Conservation (phyloP, 2,888 invertebrate genomes). For the Octodonta nipae region DNA sequence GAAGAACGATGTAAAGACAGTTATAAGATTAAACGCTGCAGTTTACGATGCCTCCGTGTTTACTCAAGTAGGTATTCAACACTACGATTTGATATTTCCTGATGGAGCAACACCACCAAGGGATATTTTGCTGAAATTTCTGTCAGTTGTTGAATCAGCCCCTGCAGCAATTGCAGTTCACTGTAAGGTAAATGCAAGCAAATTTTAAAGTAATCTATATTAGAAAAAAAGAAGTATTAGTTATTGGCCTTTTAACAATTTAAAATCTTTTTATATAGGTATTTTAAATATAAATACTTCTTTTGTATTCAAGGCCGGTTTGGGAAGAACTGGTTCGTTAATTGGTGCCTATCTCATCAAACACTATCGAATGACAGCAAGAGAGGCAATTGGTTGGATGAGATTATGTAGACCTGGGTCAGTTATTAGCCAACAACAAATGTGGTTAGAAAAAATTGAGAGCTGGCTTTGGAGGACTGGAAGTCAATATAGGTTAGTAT, state of each 20-base stretch:
- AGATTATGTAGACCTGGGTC: conserved; percentile 78
- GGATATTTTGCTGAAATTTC: conserved; percentile 63
- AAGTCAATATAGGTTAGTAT: conserved; percentile 45
- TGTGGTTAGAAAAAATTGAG: conserved; percentile 45
- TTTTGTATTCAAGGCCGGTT: conserved; percentile 56
- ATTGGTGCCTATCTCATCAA: conserved; percentile 83
- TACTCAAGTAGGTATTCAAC: conserved; percentile 63
- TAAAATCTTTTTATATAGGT: too few relatives aligned
- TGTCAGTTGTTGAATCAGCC: conserved; percentile 63
- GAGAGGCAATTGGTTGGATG: conserved; percentile 78
- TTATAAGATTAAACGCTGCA: conserved; percentile 73
- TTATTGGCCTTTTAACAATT: too few relatives aligned
- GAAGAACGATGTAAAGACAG: conserved; percentile 63
- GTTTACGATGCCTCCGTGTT: conserved; percentile 64
- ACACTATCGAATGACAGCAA: conserved; percentile 64
- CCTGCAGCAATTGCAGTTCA: conserved; percentile 75
- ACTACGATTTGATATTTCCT: conserved; percentile 76
- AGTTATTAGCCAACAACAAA: conserved; percentile 78
- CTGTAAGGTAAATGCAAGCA: conserved; percentile 73
- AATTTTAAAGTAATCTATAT: too few relatives aligned
- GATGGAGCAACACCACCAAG: conserved; percentile 78
- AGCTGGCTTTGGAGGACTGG: conserved; percentile 41
- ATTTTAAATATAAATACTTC: too few relatives aligned
- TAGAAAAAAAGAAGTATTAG: too few relatives aligned
- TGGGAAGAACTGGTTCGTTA: conserved; percentile 78